Conservation (phyloP, 2,888 invertebrate species). For the Camponotus fellah region DNA sequence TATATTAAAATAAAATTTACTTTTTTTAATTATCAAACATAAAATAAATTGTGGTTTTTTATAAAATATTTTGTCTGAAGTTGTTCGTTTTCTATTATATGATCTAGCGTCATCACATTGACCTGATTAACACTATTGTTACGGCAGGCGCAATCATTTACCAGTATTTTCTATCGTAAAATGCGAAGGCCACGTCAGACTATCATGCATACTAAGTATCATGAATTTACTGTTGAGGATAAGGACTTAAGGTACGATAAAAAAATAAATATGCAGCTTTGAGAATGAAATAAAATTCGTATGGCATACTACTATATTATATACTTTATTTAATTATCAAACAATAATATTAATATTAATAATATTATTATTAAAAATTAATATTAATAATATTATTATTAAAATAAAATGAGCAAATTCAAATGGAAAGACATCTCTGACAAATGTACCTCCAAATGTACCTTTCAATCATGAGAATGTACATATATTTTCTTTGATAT, state of each 20-base stretch:
- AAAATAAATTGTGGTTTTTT: neutral
- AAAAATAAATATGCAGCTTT: conserved; percentile 12
- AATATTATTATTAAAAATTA: too few species aligned
- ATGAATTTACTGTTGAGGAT: neutral
- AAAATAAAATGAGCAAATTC: too few species aligned
- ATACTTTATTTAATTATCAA: too few species aligned
- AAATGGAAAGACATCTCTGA: too few species aligned
- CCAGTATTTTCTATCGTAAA: conserved; percentile 29
- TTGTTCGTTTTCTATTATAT: neutral
- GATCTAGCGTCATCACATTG: conserved; percentile 10
- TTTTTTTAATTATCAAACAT: neutral
- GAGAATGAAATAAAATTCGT: neutral
- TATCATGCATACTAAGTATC: conserved; percentile 88
- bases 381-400: too few species aligned
- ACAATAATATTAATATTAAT: too few species aligned
- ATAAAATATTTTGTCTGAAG: neutral
- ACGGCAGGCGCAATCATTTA: conserved; percentile 14
- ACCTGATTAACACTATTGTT: conserved; percentile 34
- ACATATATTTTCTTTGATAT: neutral
- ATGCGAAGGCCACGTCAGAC: conserved; percentile 52
- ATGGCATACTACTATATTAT: neutral
- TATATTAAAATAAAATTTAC: conserved; percentile 6
- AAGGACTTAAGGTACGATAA: conserved; percentile 26
- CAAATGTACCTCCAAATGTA: neutral
- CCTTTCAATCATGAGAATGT: neutral